Evolutionary conservation across 2,888 invertebrate species (phyloP), one percentile per base, ranked within the genome.

Genomic region (Maniola hyperantus): DNA sequence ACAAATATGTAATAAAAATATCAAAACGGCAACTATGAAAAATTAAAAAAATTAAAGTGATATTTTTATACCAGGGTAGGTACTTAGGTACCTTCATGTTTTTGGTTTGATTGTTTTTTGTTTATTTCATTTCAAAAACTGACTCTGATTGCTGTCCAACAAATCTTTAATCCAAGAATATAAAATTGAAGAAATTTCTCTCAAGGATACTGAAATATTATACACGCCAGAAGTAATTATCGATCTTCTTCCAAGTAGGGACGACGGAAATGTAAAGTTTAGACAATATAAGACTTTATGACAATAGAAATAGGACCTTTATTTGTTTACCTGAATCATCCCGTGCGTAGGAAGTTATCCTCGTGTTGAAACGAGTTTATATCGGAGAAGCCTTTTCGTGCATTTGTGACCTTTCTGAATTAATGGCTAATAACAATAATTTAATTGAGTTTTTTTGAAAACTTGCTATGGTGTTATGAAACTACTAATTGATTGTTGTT

Each of bases 221-320:
- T 36, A 54, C 53, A 33, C 53, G 53, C 53, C 15, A 13, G 53
- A 53, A 53, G 34, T 53, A 53, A 53, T 34, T 34, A 53, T 53
- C 15, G 53, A 53, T 53, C 53, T 33, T 2, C 54, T 4, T 15
- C 15, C 15, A 54, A 34, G 36, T 36, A 36, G 15, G 54, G 34
- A 36, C 15, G 10, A 10, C 15, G 15, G 7, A 34, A 54, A 10
- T 36, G 8, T 36, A 54, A 15, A 34, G 36, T 10, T 15, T 18
- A 7, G 18, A 36, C 51, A 11, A 51, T 26, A 51, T 26, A 13
- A 15, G 54, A 54, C 54, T 54, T 34, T 36, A 54, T 36, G 7
- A 8, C 10, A 13, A 36, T 15, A 1, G 36, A 2, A 8, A 34
- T 54, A 54, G 8, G 7, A 10, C 5, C 36, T 54, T 34, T 36